Conservation (phyloP, 1,140 invertebrate species). For the Streblospio benedicti region DNA sequence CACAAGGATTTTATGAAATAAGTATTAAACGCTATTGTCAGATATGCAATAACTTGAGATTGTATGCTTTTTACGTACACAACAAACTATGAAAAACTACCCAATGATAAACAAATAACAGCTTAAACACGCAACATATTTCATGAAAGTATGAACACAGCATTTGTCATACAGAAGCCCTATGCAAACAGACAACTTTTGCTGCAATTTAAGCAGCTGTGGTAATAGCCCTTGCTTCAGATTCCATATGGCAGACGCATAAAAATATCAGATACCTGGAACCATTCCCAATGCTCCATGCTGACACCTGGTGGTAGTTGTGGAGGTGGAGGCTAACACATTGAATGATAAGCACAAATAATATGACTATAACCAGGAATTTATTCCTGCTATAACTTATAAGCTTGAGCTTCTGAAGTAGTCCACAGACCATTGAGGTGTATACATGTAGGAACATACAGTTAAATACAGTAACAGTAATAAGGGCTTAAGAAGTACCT, state of each 20-base stretch:
- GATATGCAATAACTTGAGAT: too few species aligned
- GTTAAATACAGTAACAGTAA: too few species aligned
- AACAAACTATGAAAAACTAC: neutral
- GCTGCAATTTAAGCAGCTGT: neutral
- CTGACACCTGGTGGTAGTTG: constrained; percentile 33
- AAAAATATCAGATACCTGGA: constrained; percentile 25
- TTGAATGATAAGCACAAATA: too few species aligned
- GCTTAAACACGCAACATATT: neutral
- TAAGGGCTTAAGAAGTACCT: too few species aligned
- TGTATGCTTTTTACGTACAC: too few species aligned
- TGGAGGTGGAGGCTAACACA: neutral
- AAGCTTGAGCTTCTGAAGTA: too few species aligned
- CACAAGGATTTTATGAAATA: neutral
- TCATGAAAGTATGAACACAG: neutral
- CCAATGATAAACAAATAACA: neutral
- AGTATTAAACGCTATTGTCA: neutral
- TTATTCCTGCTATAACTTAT: too few species aligned
- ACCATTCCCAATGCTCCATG: constrained; percentile 57
- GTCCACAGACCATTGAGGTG: too few species aligned
- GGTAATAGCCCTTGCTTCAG: too few species aligned
- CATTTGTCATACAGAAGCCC: neutral
- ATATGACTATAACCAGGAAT: too few species aligned
- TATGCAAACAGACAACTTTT: neutral
- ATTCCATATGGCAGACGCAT: neutral
- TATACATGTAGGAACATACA: too few species aligned